phyloP scores from a whole-genome alignment of 1,140 invertebrate genomes.

The Patella vulgata region DNA sequence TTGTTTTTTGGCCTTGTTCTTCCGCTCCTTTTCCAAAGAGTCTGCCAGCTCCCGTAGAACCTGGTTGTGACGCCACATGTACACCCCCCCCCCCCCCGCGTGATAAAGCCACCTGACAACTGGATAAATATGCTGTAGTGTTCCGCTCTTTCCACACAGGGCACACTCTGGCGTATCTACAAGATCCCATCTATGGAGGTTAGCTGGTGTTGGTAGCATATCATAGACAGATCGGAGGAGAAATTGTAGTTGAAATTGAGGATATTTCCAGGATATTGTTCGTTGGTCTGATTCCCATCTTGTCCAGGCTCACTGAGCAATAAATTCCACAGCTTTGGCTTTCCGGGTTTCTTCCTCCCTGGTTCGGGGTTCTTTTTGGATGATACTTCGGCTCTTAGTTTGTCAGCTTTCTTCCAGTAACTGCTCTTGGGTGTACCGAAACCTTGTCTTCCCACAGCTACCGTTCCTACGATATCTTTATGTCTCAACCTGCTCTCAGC shows the following conservation, averaged over 20 bases:
- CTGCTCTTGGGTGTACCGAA: neutral
- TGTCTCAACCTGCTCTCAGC: conserved; percentile 9
- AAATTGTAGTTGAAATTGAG: neutral
- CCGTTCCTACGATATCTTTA: neutral
- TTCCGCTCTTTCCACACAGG: too few species aligned
- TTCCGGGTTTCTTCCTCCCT: too few species aligned
- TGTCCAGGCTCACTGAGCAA: conserved; percentile 47
- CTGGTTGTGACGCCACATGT: too few species aligned
- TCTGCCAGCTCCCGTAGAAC: too few species aligned
- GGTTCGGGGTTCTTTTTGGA: too few species aligned
- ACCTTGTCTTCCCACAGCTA: neutral
- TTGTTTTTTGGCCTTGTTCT: too few species aligned
- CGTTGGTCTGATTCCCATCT: neutral
- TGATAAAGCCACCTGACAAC: too few species aligned
- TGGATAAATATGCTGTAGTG: too few species aligned
- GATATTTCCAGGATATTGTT: neutral
- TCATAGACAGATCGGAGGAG: conserved; percentile 11
- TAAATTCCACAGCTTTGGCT: conserved; percentile 4
- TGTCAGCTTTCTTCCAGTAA: neutral
- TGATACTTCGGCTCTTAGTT: neutral
- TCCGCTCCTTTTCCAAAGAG: too few species aligned
- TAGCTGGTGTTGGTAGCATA: conserved; percentile 3
- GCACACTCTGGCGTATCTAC: too few species aligned
- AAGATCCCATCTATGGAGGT: conserved; percentile 3
- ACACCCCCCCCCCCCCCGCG: too few species aligned